Evolutionary conservation across 1,140 invertebrate species (phyloP), one percentile per base, ranked within the genome.

Genomic region (Procambarus virginalis): DNA sequence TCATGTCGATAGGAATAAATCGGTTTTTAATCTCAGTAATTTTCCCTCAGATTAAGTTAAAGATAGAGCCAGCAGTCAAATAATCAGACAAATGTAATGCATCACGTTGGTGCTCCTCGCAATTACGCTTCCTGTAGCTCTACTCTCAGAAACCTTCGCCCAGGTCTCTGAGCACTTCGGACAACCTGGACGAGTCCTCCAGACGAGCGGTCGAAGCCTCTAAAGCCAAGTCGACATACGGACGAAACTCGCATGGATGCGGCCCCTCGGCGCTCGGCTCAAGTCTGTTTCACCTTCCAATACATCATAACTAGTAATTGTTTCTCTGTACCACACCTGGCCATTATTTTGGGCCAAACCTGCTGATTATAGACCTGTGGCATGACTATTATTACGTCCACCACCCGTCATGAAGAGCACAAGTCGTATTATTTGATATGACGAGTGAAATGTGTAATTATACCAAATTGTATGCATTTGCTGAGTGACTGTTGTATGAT

Each of bases 391-490:
- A 89, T 89, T 89, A 89, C 68, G 55, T 89, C 81, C 81, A 64
- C 87, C 84, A 83, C 87, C 87, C 76, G 87, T 84, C 87, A 89
- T 89, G 87, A 89, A 48, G 22, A 49, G 22, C 81, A 60, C 87
- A 89, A 89, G 80, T 89, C 82, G 70, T 89, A 89, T 89, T 83
- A 89, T 89, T 89, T 89, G 87, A 89, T 89, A 89, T 89, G 87
- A 89, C 87, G 87, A 83, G 84, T 89, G 87, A 89, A 84, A 89
- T 84, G 87, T 89, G 87, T 89, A 89, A 89, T 89, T 89, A 89
- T 84, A 89, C 22, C 87, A 89, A 89, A 89, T 89, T 89, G 87
- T 89, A 89, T 81, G 64, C 87, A 89, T 84, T 83, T 77, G 70
- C 51, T 89, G 87, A 89, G 87, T 89, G 87, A 89, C 87, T 82